These are phyloP conservation scores for Campoletis sonorensis DNA, from an alignment of 1,140 invertebrate genomes.

Conservation along the genomic window DNA sequence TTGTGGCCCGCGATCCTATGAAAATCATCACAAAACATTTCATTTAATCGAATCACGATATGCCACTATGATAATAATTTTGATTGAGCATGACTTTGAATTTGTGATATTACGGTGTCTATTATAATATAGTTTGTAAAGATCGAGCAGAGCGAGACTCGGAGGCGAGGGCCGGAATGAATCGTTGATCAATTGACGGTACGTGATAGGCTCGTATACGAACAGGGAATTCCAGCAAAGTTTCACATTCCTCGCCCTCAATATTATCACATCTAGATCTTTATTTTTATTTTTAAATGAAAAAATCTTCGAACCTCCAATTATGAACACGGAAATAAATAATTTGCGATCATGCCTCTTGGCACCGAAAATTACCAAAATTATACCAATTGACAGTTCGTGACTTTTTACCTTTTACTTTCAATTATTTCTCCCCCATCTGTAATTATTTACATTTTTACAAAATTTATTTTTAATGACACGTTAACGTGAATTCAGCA, in stretches of 20 bases:
- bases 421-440: too few species aligned
- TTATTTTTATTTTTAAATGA: too few species aligned
- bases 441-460: too few species aligned
- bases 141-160: not conserved
- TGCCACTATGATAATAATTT: not conserved
- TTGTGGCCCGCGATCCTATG: not conserved
- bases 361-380: too few species aligned
- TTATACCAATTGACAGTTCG: too few species aligned
- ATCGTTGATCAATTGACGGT: not conserved
- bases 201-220: not conserved
- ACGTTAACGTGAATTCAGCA: too few species aligned
- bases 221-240: not conserved
- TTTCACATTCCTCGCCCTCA: not conserved
- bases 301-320: too few species aligned
- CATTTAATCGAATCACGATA: not conserved
- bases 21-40: conserved; percentile 32
- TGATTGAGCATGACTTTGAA: conserved; percentile 19
- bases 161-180: not conserved
- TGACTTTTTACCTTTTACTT: too few species aligned
- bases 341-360: too few species aligned
- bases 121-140: not conserved
- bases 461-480: too few species aligned
- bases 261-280: too few species aligned
- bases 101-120: not conserved
- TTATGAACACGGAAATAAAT: too few species aligned